Base-by-base conservation (phyloP, 1,140 invertebrate genomes). In the Conus betulinus region DNA sequence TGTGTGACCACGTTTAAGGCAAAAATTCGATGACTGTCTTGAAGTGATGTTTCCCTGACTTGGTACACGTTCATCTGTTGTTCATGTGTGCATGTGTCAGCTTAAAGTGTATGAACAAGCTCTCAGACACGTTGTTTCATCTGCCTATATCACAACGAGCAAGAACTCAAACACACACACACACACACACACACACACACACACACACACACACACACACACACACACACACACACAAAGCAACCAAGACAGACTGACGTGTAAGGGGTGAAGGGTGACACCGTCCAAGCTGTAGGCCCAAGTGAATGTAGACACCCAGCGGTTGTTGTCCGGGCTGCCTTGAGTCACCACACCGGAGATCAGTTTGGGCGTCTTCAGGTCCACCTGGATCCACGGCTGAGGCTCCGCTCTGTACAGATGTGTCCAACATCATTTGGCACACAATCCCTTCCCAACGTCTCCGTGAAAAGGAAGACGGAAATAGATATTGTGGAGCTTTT, bases 301-400 rank as follows among this genome's bases (percentile, higher is more conserved):
- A 89, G 96, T 96, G 93, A 97, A 98, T 0, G 96, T 95, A 1
- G 96, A 96, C 0, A 98, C 97, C 97, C 97, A 98, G 63, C 94
- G 91, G n/a, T 79, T 82, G n/a, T 91, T 91, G 23, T 91, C 89
- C 11, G 92, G 90, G 55, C 90, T 91, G 13, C 95, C 95, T 94
- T 97, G 97, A 0, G 97, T 98, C 25, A 96, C 95, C 20, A 98
- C 95, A 83, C 98, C 85, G 20, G 97, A 98, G 11, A 98, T 94
- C 57, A 97, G 96, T 1, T 96, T 96, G 55, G 96, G 96, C 53
- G 94, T 92, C 25, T 96, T 93, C 92, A 98, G 98, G 94, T 98
- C 97, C 1, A 94, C 92, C 89, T 92, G 91, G 25, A 94, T 92
- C 91, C 91, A 93, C 57, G 92, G 92, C 39, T 91, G 81, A 20